Conservation (phyloP, 2,113 vertebrate species). For the Ivindomyrus marchei region DNA sequence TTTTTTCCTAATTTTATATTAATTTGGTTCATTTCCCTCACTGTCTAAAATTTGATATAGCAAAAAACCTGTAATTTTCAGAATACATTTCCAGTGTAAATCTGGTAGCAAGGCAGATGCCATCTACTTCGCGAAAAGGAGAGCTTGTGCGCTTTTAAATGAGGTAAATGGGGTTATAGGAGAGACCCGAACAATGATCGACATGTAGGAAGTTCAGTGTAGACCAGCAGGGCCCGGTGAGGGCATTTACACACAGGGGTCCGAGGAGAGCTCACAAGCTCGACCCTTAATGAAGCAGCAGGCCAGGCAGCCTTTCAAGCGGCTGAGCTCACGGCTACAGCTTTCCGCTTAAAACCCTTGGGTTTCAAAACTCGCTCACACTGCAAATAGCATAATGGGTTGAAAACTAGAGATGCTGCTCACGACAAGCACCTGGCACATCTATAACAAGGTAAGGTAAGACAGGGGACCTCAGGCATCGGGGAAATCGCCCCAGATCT, state of each 20-base stretch:
- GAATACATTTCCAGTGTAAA: not conserved
- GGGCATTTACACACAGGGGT: not conserved
- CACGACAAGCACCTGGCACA: not conserved
- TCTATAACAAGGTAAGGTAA: not conserved
- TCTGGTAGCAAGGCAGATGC: not conserved
- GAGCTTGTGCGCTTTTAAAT: not conserved
- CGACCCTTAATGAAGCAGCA: not conserved
- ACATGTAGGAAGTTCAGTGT: not conserved
- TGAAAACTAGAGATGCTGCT: not conserved
- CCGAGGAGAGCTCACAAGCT: not conserved
- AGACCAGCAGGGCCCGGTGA: not conserved
- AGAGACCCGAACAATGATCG: not conserved
- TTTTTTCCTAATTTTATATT: not conserved
- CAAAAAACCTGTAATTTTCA: not conserved
- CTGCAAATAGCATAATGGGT: not conserved
- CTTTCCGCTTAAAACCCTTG: not conserved
- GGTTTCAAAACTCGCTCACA: not conserved
- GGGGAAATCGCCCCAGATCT: not conserved
- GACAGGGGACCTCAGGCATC: not conserved
- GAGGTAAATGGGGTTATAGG: not conserved
- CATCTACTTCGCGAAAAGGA: not conserved
- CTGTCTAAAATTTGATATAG: not conserved
- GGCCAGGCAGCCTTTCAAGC: not conserved
- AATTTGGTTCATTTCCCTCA: not conserved
- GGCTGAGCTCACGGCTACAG: not conserved